Percentiles rank a stretch among this genome's conserved stretches.
Evolutionary conservation across 2,888 invertebrate genomes (phyloP).

Genomic region (Dusona sp.): DNA sequence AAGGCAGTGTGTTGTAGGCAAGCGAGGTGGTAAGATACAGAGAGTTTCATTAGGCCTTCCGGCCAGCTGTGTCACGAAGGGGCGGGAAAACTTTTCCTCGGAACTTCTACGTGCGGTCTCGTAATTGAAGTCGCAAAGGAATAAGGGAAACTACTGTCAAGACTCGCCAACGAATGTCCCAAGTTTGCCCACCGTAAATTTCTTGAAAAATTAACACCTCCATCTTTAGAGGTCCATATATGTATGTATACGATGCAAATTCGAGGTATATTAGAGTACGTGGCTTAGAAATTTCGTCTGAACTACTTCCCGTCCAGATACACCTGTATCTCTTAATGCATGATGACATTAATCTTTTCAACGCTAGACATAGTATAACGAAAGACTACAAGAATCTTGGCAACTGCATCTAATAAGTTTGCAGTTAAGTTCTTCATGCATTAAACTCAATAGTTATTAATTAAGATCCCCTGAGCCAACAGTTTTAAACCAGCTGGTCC

Average conservation of each 20-base stretch:
- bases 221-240: not conserved
- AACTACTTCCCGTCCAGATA: not conserved
- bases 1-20: not conserved
- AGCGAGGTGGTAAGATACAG: not conserved
- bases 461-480: not conserved
- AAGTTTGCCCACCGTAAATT: constrained; percentile 27
- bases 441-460: not conserved
- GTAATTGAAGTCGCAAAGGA: constrained; percentile 54
- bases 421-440: not conserved
- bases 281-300: constrained; percentile 6
- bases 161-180: constrained; percentile 22
- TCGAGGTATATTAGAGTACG: not conserved
- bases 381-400: not conserved
- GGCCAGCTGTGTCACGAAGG: constrained; percentile 12
- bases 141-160: constrained; percentile 30
- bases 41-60: constrained; percentile 27
- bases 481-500: too few relatives aligned
- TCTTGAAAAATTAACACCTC: constrained; percentile 51
- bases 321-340: not conserved
- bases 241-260: not conserved
- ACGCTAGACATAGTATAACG: not conserved
- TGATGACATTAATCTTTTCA: not conserved
- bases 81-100: constrained; percentile 41
- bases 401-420: not conserved
- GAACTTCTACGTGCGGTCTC: constrained; percentile 39